phyloP scores from a whole-genome alignment of 2,888 invertebrate genomes.

The Endotricha flammealis region DNA sequence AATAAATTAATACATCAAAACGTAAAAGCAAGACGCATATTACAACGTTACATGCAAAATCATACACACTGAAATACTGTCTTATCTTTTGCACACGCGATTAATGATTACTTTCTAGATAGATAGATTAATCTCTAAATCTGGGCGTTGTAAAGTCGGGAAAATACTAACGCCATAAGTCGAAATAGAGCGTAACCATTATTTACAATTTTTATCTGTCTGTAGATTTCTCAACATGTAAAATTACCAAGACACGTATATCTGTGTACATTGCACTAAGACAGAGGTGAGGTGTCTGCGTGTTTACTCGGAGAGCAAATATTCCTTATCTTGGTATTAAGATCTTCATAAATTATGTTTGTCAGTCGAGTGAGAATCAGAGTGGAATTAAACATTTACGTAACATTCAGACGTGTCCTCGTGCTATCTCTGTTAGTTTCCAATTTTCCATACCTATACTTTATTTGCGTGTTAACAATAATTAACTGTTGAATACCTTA shows the following conservation, averaged over 20 bases:
- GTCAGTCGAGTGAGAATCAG: constrained; percentile 65
- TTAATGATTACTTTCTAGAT: constrained; percentile 12
- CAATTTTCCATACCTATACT: neutral
- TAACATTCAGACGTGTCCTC: constrained; percentile 28
- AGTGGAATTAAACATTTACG: constrained; percentile 43
- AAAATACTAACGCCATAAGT: constrained; percentile 36
- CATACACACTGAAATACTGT: neutral
- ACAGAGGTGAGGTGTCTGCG: constrained; percentile 64
- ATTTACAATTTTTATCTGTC: constrained; percentile 63
- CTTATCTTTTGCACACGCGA: neutral
- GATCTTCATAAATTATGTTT: constrained; percentile 78
- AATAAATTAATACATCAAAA: too few relatives aligned
- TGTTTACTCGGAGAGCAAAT: constrained; percentile 71
- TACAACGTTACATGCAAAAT: too few relatives aligned
- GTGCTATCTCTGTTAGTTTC: neutral
- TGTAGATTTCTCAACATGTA: constrained; percentile 66
- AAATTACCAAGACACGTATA: constrained; percentile 68
- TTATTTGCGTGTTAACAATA: neutral
- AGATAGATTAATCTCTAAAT: neutral
- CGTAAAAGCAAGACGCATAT: too few relatives aligned
- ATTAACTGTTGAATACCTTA: too few relatives aligned
- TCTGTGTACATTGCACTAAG: constrained; percentile 68
- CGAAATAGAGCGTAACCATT: constrained; percentile 45
- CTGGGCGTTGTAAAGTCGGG: constrained; percentile 13
- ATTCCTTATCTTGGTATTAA: constrained; percentile 73